Percentiles rank a stretch among this genome's conserved stretches.
phyloP scores from a whole-genome alignment of 2,113 vertebrate species.

The Aix galericulata region DNA sequence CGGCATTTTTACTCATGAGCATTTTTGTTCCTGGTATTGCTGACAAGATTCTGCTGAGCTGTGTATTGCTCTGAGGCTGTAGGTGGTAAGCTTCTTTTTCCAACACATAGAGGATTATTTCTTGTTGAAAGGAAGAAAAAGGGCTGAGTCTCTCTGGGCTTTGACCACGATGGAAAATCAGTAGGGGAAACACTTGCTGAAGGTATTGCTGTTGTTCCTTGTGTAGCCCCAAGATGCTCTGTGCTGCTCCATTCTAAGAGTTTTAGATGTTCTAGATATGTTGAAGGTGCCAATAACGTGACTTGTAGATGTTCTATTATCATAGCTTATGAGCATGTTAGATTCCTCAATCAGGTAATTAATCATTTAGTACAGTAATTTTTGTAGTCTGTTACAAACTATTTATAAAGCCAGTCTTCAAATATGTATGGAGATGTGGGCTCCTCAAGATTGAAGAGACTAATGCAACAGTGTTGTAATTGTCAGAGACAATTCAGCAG shows the following conservation, averaged over 20 bases:
- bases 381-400: not conserved
- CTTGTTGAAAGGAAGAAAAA: not conserved
- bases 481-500: not conserved
- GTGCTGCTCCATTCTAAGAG: not conserved
- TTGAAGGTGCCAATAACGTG: not conserved
- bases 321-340: not conserved
- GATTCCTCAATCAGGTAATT: not conserved
- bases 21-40: not conserved
- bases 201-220: accelerated
- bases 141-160: not conserved
- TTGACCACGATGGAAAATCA: not conserved
- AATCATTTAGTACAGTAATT: not conserved
- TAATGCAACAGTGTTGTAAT: not conserved
- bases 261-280: not conserved
- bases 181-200: not conserved
- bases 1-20: not conserved
- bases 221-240: not conserved
- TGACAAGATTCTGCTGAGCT: not conserved
- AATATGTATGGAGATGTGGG: not conserved
- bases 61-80: not conserved
- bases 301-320: not conserved
- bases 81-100: not conserved
- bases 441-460: not conserved
- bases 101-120: not conserved
- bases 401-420: not conserved